Evolutionary conservation across 2,113 vertebrate species (phyloP).

Genomic region (Zeus faber): DNA sequence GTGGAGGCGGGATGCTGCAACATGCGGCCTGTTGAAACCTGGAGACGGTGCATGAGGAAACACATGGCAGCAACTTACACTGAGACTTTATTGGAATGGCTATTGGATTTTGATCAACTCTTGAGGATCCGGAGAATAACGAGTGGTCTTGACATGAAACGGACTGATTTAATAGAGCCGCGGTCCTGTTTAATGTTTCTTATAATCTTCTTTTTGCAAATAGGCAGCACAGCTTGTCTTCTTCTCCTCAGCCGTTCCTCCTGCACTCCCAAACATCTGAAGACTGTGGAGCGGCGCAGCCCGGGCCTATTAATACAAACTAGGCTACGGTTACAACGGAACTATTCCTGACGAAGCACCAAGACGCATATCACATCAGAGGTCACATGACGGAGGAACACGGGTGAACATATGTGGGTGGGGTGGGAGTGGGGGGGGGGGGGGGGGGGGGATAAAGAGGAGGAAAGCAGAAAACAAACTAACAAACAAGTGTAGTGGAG

Average conservation of each 20-base stretch:
- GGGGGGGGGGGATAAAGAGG: not conserved
- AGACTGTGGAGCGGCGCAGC: conserved; percentile 52
- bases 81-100: too few species aligned
- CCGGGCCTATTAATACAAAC: conserved; percentile 64
- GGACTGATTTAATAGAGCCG: too few species aligned
- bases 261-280: conserved; percentile 39
- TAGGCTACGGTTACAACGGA: conserved; percentile 64
- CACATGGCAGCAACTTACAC: too few species aligned
- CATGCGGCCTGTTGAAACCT: too few species aligned
- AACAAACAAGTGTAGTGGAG: not conserved
- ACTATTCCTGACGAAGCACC: conserved; percentile 59
- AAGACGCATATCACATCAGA: conserved; percentile 39
- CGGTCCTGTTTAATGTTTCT: too few species aligned
- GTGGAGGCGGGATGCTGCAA: too few species aligned
- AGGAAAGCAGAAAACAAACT: not conserved
- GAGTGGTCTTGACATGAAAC: too few species aligned
- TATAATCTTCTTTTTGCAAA: too few species aligned
- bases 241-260: conserved; percentile 19
- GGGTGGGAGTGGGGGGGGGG: not conserved
- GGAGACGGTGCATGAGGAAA: too few species aligned
- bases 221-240: too few species aligned
- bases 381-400: conserved; percentile 33
- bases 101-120: too few species aligned
- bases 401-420: conserved; percentile 8
- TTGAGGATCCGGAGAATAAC: too few species aligned